Evolutionary conservation across 2,888 invertebrate species (phyloP).

Genomic region (Ochropacha duplaris): DNA sequence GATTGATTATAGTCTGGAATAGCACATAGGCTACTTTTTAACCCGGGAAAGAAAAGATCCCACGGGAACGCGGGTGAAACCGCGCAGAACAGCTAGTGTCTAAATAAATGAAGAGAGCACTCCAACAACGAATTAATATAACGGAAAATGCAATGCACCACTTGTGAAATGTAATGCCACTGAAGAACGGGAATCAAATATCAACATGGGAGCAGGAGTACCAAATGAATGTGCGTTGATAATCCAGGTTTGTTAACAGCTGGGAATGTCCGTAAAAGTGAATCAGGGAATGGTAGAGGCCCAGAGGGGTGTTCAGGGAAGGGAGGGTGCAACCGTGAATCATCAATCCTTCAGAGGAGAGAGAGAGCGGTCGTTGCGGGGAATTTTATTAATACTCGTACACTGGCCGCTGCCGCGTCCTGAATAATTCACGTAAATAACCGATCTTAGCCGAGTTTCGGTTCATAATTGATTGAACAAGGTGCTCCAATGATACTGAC

Average conservation of each 20-base stretch:
- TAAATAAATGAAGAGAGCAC: conserved; percentile 27
- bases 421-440: conserved; percentile 9
- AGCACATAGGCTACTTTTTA: too few species aligned
- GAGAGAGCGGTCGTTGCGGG: neutral
- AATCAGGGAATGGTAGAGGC: neutral
- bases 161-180: conserved; percentile 4
- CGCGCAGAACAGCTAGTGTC: too few species aligned
- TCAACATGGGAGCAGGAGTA: conserved; percentile 5
- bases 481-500: neutral
- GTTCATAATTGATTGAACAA: neutral
- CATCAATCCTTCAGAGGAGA: neutral
- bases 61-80: too few species aligned
- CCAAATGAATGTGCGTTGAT: conserved; percentile 8
- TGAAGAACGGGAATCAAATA: neutral
- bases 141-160: conserved; percentile 21
- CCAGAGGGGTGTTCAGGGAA: neutral
- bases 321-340: neutral
- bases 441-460: conserved; percentile 1
- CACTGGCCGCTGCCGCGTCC: neutral
- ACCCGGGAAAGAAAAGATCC: too few species aligned
- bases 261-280: neutral
- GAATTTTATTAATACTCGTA: conserved; percentile 8
- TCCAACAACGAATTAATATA: conserved; percentile 9
- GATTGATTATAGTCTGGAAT: too few species aligned
- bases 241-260: conserved; percentile 4